phyloP scores from a whole-genome alignment of 2,888 invertebrate genomes.

The Coenonympha glycerion region DNA sequence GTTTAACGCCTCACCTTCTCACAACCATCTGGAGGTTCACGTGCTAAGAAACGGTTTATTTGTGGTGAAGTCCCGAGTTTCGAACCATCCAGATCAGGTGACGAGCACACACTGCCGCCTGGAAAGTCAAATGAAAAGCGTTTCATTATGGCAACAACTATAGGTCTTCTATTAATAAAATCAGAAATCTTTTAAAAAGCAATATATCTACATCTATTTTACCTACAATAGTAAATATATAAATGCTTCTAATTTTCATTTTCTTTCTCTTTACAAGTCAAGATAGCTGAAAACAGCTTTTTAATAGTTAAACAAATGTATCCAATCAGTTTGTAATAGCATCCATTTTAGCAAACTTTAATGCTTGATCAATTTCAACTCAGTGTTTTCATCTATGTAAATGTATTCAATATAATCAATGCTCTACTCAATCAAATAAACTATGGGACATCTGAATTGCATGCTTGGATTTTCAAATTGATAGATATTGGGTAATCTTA shows the following conservation, averaged over 20 bases:
- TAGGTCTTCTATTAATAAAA: not conserved
- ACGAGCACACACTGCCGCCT: slow-evolving; percentile 86
- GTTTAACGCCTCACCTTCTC: slow-evolving; percentile 80
- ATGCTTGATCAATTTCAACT: too few species aligned
- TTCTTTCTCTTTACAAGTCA: not conserved
- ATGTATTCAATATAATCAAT: not conserved
- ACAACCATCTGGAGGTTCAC: slow-evolving; percentile 93
- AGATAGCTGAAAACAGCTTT: not conserved
- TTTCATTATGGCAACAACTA: too few species aligned
- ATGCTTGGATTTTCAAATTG: slow-evolving; percentile 29
- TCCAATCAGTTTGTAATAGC: too few species aligned
- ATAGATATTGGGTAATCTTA: slow-evolving; percentile 17
- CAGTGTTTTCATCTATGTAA: too few species aligned
- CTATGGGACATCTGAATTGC: slow-evolving; percentile 15
- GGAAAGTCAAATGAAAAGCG: slow-evolving; percentile 39
- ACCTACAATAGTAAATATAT: too few species aligned
- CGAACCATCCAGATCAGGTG: slow-evolving; percentile 83
- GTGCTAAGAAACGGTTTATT: slow-evolving; percentile 88
- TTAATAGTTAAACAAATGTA: too few species aligned
- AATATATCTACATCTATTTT: not conserved
- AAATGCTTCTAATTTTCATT: not conserved
- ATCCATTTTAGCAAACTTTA: too few species aligned
- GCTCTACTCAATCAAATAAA: not conserved
- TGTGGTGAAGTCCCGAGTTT: slow-evolving; percentile 87
- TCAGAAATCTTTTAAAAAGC: not conserved